Evolutionary conservation across 1,140 invertebrate species (phyloP), one percentile per base, ranked within the genome.

Genomic region (Drosophila mauritiana): DNA sequence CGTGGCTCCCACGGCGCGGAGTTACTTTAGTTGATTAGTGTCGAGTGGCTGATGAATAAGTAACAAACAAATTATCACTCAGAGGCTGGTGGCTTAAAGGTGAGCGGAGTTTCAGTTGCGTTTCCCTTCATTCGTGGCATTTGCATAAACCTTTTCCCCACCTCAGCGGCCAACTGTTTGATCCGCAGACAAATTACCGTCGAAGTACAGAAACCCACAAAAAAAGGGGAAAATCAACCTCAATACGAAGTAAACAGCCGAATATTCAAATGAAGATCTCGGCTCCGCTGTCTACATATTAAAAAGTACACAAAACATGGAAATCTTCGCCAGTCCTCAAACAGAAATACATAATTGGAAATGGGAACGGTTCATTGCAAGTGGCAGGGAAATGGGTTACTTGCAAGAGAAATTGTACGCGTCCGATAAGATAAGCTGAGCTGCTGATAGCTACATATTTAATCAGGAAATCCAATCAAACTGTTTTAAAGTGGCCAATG

Each of bases 11-110:
- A 31, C 31, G 31, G 31, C 31, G 31, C 31, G 34, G 42, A 83
- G 83, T 88, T 74, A 86, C 83, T 86, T 83, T 83, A 56, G 48
- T 70, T 86, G 83, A 86, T 86, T 86, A 86, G 83, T 86, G 83
- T 83, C 79, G 79, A 86, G 84, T 79, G 79, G 43, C 61, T 88
- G 75, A 53, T 86, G 79, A 86, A 86, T 86, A 88, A 86, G 59
- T 88, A 78, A 84, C 67, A 67, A 70, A 62, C 43, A 54, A 61
- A 83, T 84, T 83, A 80, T 85, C 78, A 67, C 70, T 34, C 59
- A 20, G 48, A 45, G 62, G 25, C 0, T 6, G 11, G 22, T 3
- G 37, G 43, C 52, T 77, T 64, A 20, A 43, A 61, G 46, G 45
- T 15, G 20, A 37, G 37, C 10, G 39, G 48, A 12, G 17, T 22